These are phyloP conservation scores for Rallus crepitans DNA, from an alignment of 2,797 vertebrate species.

Conservation along the genomic window DNA sequence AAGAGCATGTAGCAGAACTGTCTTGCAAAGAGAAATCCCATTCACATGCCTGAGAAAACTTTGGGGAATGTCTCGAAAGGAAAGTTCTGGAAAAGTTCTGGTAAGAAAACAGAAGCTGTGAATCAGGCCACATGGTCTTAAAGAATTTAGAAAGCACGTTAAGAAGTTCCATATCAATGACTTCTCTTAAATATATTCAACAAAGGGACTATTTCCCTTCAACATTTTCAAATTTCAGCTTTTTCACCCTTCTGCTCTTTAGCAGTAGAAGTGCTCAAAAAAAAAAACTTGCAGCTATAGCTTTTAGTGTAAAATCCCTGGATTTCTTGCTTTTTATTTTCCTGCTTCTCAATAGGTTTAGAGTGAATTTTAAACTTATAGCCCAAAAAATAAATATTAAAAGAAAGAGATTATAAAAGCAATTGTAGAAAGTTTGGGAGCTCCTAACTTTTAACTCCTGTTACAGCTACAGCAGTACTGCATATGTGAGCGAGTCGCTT, in stretches of 20 bases:
- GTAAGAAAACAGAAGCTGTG: constrained; percentile 33
- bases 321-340: constrained; percentile 58
- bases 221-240: constrained; percentile 26
- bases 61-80: rapidly evolving
- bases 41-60: constrained; percentile 26
- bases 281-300: background rate
- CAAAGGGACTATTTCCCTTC: constrained; percentile 39
- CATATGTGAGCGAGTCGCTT: rapidly evolving
- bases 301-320: constrained; percentile 58
- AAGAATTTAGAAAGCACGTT: constrained; percentile 38
- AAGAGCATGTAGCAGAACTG: background rate
- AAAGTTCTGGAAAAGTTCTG: constrained; percentile 3
- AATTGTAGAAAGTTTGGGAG: constrained; percentile 44
- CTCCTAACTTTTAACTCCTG: background rate
- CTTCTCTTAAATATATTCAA: constrained; percentile 47
- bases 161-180: constrained; percentile 32
- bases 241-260: constrained; percentile 7
- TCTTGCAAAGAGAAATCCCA: constrained; percentile 24
- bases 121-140: constrained; percentile 3
- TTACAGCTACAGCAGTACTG: background rate
- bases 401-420: constrained; percentile 59
- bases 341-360: constrained; percentile 58
- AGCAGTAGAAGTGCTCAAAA: background rate
- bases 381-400: constrained; percentile 41
- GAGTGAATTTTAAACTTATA: constrained; percentile 45